Evolutionary conservation across 2,888 invertebrate genomes (phyloP).

Genomic region (Dryococelus australis): DNA sequence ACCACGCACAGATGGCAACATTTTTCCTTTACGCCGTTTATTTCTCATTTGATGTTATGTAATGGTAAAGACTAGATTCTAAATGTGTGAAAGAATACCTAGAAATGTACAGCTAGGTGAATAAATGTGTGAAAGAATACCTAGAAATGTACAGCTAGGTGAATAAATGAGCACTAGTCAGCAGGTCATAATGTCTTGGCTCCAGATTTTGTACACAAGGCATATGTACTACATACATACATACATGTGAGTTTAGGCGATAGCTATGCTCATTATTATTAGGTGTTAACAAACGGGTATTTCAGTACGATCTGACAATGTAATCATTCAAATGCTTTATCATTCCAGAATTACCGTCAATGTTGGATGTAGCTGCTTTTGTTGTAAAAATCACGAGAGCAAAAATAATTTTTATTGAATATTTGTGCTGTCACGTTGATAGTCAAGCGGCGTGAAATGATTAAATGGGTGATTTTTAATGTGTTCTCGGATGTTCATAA

Average conservation of each 20-base stretch:
- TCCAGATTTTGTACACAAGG: neutral
- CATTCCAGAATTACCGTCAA: no score
- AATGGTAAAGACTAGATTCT: conserved; percentile 8
- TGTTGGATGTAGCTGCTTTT: no score
- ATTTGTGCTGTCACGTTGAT: no score
- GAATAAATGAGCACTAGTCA: no score
- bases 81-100: neutral
- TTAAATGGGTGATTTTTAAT: no score
- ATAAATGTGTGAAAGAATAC: neutral
- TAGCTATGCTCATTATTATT: neutral
- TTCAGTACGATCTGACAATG: neutral
- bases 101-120: neutral
- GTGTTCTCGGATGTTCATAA: no score
- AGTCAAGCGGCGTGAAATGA: no score
- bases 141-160: neutral
- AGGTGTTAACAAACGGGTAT: neutral
- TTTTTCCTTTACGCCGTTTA: neutral
- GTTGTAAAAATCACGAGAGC: no score
- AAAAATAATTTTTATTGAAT: no score
- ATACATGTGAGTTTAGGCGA: neutral
- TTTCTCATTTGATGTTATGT: neutral
- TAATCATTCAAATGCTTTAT: no score
- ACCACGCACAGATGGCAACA: neutral
- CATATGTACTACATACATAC: no score
- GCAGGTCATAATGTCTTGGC: neutral